Base-by-base conservation (phyloP, 2,888 invertebrate species). In the Gryllus longicercus region DNA sequence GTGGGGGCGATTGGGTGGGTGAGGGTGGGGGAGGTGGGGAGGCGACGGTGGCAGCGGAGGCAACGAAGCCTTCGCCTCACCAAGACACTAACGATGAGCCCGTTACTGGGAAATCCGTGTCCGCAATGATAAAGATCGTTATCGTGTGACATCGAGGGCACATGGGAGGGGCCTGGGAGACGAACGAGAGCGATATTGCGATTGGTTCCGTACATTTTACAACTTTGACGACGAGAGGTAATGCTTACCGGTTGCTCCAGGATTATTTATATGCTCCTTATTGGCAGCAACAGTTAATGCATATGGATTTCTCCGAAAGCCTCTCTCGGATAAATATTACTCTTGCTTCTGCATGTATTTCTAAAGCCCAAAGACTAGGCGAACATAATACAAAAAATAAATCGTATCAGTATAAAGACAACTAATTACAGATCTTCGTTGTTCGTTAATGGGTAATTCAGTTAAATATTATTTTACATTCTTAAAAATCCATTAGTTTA, bases 91-190 rank as follows among this genome's bases (percentile, higher is more conserved):
- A n/a, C 63, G n/a, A 14, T 63, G 63, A 63, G 63, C 16, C 63
- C 63, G 63, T 63, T 63, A n/a, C 63, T 63, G 63, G 63, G 63
- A 63, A 63, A 63, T 63, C 63, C 63, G 63, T 63, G 63, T 63
- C 14, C 63, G 63, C 63, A 63, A 14, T 63, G 63, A 63, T 63
- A 63, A 63, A 63, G 63, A 63, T 63, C 63, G 63, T 63, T 63
- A 63, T 63, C 63, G n/a, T 14, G 16, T 63, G 63, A 14, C 63
- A 63, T n/a, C 14, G 63, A n/a, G 63, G n/a, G 16, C 63, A 63
- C n/a, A 3, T 63, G 63, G n/a, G 63, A 63, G 63, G n/a, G 14
- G 63, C 16, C 63, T 18, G 63, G n/a, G 63, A 63, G 63, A n/a
- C 63, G 63, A 63, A n/a, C 63, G n/a, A 14, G n/a, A 63, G 63